A percentile compares a stretch with the other conserved stretches of the same genome.
Evolutionary conservation across 2,113 vertebrate genomes (phyloP).

Genomic region (Entomyzon cyanotis): DNA sequence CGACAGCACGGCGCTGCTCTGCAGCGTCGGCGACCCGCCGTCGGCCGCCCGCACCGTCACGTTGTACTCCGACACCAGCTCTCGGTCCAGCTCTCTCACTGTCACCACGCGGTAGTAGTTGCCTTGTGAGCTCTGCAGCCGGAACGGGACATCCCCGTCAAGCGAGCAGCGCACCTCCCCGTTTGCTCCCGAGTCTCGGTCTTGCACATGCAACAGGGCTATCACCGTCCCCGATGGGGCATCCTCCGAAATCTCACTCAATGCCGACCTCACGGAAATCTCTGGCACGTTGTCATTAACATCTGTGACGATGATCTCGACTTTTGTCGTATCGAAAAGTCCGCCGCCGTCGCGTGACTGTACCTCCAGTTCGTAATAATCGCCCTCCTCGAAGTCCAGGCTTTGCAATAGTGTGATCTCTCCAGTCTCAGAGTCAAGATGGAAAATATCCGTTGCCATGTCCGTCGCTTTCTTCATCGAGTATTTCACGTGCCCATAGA

Average conservation of each 20-base stretch:
- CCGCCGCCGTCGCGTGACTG: no score
- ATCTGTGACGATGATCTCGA: no score
- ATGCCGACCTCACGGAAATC: rapidly evolving
- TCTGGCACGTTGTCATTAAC: slow-evolving; percentile 63
- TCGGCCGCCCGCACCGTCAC: background rate
- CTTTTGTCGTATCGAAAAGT: no score
- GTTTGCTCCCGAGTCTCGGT: background rate
- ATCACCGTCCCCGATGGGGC: background rate
- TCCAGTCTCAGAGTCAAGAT: no score
- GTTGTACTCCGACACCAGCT: background rate
- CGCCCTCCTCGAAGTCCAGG: no score
- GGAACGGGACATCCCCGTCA: rapidly evolving
- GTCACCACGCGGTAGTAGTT: background rate
- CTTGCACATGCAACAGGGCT: background rate
- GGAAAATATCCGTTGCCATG: no score
- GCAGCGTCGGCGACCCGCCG: background rate
- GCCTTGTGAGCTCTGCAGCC: background rate
- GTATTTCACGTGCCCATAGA: no score
- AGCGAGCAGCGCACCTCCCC: background rate
- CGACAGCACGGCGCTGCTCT: background rate
- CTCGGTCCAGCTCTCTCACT: background rate
- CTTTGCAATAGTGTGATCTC: no score
- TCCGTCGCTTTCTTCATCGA: no score
- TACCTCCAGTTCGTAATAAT: no score
- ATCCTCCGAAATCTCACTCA: background rate